phyloP scores from a whole-genome alignment of 2,113 vertebrate genomes.

The Caretta caretta region DNA sequence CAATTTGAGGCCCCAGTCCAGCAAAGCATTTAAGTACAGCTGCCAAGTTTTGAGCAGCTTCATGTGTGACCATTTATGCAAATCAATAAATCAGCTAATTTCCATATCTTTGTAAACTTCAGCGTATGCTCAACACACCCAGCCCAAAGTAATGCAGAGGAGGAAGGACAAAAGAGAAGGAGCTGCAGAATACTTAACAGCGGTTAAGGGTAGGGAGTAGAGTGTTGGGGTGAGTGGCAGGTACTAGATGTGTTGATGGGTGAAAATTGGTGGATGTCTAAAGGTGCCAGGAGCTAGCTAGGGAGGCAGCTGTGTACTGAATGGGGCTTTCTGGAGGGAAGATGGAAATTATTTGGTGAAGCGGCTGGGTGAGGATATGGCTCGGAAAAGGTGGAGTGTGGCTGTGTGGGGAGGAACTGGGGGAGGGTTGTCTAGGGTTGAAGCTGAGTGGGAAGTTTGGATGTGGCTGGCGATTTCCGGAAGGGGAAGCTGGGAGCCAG shows the following conservation, averaged over 20 bases:
- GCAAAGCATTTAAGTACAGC: constrained; percentile 42
- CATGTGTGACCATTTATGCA: neutral
- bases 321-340: neutral
- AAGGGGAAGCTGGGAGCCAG: neutral
- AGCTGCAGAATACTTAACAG: neutral
- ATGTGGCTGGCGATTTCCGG: constrained; percentile 23
- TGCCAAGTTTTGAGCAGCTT: constrained; percentile 33
- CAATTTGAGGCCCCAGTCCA: neutral
- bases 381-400: neutral
- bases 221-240: neutral
- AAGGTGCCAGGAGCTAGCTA: neutral
- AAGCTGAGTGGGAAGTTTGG: constrained; percentile 23
- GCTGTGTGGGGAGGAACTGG: neutral
- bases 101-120: neutral
- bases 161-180: neutral
- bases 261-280: neutral
- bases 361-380: neutral
- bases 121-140: neutral
- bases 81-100: neutral
- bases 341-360: neutral
- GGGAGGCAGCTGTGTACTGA: neutral
- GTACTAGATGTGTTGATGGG: neutral
- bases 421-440: neutral
- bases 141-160: neutral
- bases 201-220: neutral